Conservation (phyloP, 2,113 vertebrate genomes). For the Oncorhynchus kisutch region DNA sequence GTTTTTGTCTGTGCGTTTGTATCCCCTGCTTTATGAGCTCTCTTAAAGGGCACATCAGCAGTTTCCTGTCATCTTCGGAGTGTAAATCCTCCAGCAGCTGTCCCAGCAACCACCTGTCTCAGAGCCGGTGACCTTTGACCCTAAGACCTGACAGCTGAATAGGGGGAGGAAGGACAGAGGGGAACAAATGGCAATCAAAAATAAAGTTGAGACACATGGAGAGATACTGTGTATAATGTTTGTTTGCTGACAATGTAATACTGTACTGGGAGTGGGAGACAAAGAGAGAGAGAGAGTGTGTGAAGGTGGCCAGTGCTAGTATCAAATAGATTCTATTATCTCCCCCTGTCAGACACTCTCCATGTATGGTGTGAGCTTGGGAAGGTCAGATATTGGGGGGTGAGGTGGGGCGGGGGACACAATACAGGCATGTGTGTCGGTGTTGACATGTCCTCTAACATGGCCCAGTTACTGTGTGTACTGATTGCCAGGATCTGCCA, state of each 20-base stretch:
- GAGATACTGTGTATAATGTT: conserved; percentile 5
- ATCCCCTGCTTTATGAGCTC: neutral
- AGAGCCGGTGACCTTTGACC: conserved; percentile 63
- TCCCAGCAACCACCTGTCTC: conserved; percentile 67
- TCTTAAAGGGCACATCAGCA: conserved; percentile 56
- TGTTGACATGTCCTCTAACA: conserved; percentile 16
- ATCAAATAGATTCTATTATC: conserved; percentile 43
- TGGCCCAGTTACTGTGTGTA: conserved; percentile 7
- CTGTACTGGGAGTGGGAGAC: conserved; percentile 20
- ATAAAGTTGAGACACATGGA: neutral
- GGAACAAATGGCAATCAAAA: conserved; percentile 59
- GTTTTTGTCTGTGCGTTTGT: neutral
- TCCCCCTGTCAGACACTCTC: neutral
- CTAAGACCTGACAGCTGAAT: conserved; percentile 67
- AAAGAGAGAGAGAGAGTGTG: neutral
- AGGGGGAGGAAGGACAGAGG: conserved; percentile 39
- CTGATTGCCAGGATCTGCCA: neutral
- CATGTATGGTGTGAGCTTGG: conserved; percentile 20
- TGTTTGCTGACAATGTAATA: conserved; percentile 31
- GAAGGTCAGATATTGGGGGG: neutral
- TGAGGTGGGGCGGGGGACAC: neutral
- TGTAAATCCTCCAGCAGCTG: conserved; percentile 65
- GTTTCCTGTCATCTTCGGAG: conserved; percentile 17
- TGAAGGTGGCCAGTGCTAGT: neutral
- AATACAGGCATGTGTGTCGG: conserved; percentile 10